Conservation (phyloP, 2,113 vertebrate species). For the Tachysurus fulvidraco region DNA sequence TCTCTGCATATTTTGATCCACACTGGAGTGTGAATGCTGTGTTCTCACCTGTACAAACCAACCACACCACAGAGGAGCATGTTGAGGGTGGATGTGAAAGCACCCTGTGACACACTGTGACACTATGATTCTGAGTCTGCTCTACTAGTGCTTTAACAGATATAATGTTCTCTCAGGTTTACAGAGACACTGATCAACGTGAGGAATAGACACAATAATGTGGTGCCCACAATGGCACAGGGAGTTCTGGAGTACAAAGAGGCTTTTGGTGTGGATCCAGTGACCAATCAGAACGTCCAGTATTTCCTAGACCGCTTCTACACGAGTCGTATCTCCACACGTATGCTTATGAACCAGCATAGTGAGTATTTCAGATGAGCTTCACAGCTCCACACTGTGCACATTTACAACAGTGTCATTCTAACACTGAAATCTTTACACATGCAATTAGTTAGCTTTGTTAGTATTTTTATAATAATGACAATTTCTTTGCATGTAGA, state of each 20-base stretch:
- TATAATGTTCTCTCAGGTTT: conserved; percentile 74
- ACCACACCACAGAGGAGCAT: background rate
- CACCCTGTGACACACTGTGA: background rate
- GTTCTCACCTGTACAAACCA: background rate
- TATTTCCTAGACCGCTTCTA: conserved; percentile 99
- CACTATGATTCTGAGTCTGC: background rate
- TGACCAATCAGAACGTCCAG: conserved; percentile 95
- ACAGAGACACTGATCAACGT: conserved; percentile 86
- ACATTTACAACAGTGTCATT: background rate
- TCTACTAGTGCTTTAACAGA: background rate
- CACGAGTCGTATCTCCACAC: conserved; percentile 96
- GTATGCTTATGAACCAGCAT: conserved; percentile 99
- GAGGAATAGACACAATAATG: conserved; percentile 91
- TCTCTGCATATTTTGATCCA: background rate
- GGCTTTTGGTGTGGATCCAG: conserved; percentile 84
- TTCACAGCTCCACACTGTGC: conserved; percentile 16
- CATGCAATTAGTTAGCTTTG: background rate
- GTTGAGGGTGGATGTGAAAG: background rate
- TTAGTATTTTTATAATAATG: background rate
- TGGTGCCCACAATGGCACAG: conserved; percentile 96
- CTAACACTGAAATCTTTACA: background rate
- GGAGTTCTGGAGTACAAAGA: conserved; percentile 95
- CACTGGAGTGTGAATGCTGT: background rate
- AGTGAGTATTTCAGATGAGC: conserved; percentile 78
- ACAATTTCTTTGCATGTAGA: background rate